Evolutionary conservation across 2,888 invertebrate species (phyloP), one percentile per base, ranked within the genome.

Genomic region (Eilema caniola): DNA sequence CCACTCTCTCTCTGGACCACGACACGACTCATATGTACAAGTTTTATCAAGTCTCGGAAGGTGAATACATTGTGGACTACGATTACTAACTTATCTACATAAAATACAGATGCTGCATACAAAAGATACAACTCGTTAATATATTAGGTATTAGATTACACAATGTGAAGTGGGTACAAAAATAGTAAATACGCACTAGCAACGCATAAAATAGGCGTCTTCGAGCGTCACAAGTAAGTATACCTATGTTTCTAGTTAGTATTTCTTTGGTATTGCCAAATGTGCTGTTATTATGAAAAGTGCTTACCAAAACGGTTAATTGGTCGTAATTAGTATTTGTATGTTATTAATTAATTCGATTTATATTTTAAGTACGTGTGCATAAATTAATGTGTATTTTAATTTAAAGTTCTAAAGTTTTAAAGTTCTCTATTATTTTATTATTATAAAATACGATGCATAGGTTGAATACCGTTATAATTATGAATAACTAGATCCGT

Each of bases 21-120:
- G 57, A 66, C 70, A 57, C 37, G 37, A 66, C 28, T 53, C 47
- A 20, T 65, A 69, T 60, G 28, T 80, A 84, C 78, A 74, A 57
- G 2, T 20, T 24, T 37, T 20, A 53, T 28, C n/a, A 64, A 16
- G 47, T 63, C 41, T 63, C 25, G 24, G 11, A 33, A 33, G 24
- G 59, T 20, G 23, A 7, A 20, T 37, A 8, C 3, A 14, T 37
- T 24, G 37, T 25, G 20, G 11, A 23, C 62, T 62, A 24, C 11
- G 25, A 11, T 41, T 41, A 23, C 10, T 41, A 25, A 25, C 25
- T 62, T 62, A 24, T 24, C 37, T 62, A 41, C 25, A 24, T 62
- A 25, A 41, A 62, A 33, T 24, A 24, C 41, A 41, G 41, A 24
- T 62, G 16, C 16, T 37, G 7, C 24, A 62, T 23, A 25, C 41